phyloP scores from a whole-genome alignment of 2,888 invertebrate species.

The Cephus pygmeus region DNA sequence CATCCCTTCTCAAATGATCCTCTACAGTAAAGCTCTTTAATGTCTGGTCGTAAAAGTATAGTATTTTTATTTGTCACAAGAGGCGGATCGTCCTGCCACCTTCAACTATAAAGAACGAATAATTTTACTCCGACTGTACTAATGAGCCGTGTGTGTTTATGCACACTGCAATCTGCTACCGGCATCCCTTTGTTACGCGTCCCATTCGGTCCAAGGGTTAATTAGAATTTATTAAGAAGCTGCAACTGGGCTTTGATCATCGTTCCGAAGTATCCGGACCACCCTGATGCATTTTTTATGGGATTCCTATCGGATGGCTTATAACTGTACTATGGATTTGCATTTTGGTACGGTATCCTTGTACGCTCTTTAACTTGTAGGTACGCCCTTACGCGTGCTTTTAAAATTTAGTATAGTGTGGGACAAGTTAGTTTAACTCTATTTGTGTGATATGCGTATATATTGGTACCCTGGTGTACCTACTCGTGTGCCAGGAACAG shows the following conservation, averaged over 20 bases:
- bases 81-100: slow-evolving; percentile 42
- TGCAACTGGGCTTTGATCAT: not conserved
- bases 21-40: slow-evolving; percentile 25
- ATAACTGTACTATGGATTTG: no score
- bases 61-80: slow-evolving; percentile 34
- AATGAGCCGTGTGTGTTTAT: slow-evolving; percentile 58
- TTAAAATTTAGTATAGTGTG: slow-evolving; percentile 10
- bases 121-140: slow-evolving; percentile 39
- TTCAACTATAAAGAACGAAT: slow-evolving; percentile 50
- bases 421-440: slow-evolving; percentile 25
- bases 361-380: not conserved
- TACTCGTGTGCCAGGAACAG: slow-evolving; percentile 29
- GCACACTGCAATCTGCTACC: slow-evolving; percentile 49
- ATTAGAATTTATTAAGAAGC: slow-evolving; percentile 48
- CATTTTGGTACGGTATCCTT: no score
- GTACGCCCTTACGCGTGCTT: slow-evolving; percentile 60
- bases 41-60: slow-evolving; percentile 42
- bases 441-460: no score
- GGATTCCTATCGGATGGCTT: no score
- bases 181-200: slow-evolving; percentile 33
- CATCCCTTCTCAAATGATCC: no score
- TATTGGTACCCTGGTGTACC: no score
- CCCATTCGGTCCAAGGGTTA: slow-evolving; percentile 27
- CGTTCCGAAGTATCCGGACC: no score
- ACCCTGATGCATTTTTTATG: no score